phyloP scores from a whole-genome alignment of 2,797 vertebrate species.

The Mormyrops attenuatus region DNA sequence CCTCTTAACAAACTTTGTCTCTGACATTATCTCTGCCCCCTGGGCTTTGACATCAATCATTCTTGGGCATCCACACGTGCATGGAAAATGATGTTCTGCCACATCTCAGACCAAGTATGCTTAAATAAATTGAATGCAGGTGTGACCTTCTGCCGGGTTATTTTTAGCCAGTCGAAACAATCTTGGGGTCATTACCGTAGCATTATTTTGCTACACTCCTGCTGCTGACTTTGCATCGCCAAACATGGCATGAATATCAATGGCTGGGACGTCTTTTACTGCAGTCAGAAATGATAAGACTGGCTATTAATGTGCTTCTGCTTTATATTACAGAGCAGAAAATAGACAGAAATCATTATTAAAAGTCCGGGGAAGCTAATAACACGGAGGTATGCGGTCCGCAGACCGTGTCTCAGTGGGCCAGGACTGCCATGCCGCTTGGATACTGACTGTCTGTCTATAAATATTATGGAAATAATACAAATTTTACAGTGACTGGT shows the following conservation, averaged over 20 bases:
- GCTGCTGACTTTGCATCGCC: constrained; percentile 42
- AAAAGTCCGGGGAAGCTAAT: not conserved
- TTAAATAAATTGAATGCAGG: constrained; percentile 31
- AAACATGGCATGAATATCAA: constrained; percentile 41
- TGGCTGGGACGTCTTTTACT: constrained; percentile 30
- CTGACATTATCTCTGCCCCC: not conserved
- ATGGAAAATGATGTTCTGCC: not conserved
- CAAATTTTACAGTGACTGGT: not conserved
- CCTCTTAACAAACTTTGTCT: not conserved
- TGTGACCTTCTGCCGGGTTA: constrained; percentile 26
- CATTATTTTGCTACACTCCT: constrained; percentile 40
- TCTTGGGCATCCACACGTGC: not conserved
- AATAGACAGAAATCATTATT: not conserved
- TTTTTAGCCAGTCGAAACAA: constrained; percentile 23
- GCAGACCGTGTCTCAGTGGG: not conserved
- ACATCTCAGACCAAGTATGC: not conserved
- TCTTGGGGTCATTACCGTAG: constrained; percentile 40
- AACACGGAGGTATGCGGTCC: not conserved
- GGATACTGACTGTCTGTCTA: not conserved
- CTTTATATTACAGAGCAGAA: not conserved
- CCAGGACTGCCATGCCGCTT: not conserved
- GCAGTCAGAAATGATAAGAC: constrained; percentile 26
- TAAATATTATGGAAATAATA: not conserved
- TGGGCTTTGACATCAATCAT: not conserved
- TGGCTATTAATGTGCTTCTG: not conserved